Percentiles rank a stretch among this genome's conserved stretches.
Evolutionary conservation across 1,140 invertebrate genomes (phyloP).

Genomic region (Dreissena rostriformis): DNA sequence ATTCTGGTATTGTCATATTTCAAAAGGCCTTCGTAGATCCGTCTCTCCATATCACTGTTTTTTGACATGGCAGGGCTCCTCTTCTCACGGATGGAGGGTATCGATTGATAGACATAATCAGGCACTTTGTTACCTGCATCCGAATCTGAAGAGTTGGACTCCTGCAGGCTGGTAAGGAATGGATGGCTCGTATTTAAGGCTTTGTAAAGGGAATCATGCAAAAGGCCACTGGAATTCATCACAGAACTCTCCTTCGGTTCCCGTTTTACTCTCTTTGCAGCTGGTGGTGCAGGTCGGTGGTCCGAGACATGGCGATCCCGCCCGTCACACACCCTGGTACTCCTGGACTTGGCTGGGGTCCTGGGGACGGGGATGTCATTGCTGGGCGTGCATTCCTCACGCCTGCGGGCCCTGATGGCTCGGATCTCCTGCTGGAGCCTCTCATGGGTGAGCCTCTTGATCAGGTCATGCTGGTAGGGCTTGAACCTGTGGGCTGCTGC

Average conservation of each 20-base stretch:
- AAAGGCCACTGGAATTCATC: slow-evolving; percentile 25
- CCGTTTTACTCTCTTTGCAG: slow-evolving; percentile 22
- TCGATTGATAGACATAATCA: slow-evolving; percentile 1
- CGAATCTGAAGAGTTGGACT: slow-evolving; percentile 34
- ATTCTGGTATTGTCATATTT: slow-evolving; percentile 77
- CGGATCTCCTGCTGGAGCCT: slow-evolving; percentile 77
- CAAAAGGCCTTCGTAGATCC: slow-evolving; percentile 57
- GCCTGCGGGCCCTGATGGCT: slow-evolving; percentile 25
- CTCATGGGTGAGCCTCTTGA: slow-evolving; percentile 79
- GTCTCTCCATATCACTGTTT: slow-evolving; percentile 39
- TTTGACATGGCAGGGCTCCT: not conserved
- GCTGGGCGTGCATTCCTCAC: not conserved
- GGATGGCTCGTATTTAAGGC: slow-evolving; percentile 43
- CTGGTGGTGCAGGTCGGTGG: not conserved
- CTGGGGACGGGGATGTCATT: too few relatives aligned
- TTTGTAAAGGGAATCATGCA: slow-evolving; percentile 33
- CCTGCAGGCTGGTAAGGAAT: slow-evolving; percentile 17
- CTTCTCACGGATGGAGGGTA: not conserved
- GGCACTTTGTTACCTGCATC: slow-evolving; percentile 21
- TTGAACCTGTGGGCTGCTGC: slow-evolving; percentile 67
- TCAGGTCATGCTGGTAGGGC: slow-evolving; percentile 79
- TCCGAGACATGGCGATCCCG: too few relatives aligned
- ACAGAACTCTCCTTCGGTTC: slow-evolving; percentile 13
- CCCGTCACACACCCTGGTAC: too few relatives aligned
- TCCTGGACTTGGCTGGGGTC: too few relatives aligned